Percentiles rank a stretch among this genome's conserved stretches.
Conservation (phyloP, 2,797 vertebrate genomes). For the Esox masquinongy region DNA sequence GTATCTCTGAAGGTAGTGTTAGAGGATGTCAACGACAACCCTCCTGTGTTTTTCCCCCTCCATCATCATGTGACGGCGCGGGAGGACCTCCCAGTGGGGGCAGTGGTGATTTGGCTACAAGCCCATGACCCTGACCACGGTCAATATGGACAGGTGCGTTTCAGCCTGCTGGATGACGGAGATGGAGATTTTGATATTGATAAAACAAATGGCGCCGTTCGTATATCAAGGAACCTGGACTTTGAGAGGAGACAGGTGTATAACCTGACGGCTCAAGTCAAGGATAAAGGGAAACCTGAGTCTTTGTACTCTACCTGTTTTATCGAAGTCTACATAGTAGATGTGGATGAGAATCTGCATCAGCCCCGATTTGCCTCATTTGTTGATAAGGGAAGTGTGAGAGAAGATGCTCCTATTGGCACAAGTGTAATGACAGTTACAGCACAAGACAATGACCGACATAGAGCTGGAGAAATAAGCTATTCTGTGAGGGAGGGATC, state of each 20-base stretch:
- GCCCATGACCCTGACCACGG: slow-evolving; percentile 83
- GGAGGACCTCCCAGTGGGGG: slow-evolving; percentile 83
- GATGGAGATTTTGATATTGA: slow-evolving; percentile 82
- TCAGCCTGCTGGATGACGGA: slow-evolving; percentile 77
- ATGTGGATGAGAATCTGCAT: slow-evolving; percentile 85
- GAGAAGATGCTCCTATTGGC: slow-evolving; percentile 78
- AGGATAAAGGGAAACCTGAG: slow-evolving; percentile 80
- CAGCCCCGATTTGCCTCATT: slow-evolving; percentile 77
- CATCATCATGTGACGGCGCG: slow-evolving; percentile 78
- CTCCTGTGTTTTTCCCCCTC: slow-evolving; percentile 78
- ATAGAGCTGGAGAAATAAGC: slow-evolving; percentile 80
- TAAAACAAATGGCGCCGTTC: slow-evolving; percentile 81
- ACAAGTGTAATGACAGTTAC: slow-evolving; percentile 79
- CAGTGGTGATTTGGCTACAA: slow-evolving; percentile 81
- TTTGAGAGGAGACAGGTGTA: slow-evolving; percentile 83
- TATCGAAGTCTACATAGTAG: slow-evolving; percentile 79
- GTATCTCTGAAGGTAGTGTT: slow-evolving; percentile 76
- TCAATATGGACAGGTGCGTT: slow-evolving; percentile 81
- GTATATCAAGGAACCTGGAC: slow-evolving; percentile 78
- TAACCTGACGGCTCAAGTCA: slow-evolving; percentile 81
- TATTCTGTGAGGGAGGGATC: slow-evolving; percentile 84
- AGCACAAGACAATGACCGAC: slow-evolving; percentile 79
- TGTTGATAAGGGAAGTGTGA: slow-evolving; percentile 77
- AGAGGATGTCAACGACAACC: slow-evolving; percentile 85
- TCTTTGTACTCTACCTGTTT: slow-evolving; percentile 80